phyloP scores from a whole-genome alignment of 1,140 invertebrate genomes.

The Drosophila setifemur region DNA sequence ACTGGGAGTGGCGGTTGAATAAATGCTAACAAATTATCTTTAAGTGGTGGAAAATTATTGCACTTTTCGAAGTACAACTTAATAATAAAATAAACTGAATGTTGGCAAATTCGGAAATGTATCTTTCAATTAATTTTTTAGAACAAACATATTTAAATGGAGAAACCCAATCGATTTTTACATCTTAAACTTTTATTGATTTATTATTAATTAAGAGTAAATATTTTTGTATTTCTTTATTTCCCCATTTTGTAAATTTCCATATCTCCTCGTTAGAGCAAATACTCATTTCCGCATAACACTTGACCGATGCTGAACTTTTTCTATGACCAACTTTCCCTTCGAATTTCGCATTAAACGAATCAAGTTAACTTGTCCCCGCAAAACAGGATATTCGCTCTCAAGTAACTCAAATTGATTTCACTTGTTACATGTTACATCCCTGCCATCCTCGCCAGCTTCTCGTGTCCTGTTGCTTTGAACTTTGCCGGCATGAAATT shows the following conservation, averaged over 20 bases:
- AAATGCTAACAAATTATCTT: constrained; percentile 34
- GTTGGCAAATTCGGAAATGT: no score
- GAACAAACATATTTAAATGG: no score
- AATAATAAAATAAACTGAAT: no score
- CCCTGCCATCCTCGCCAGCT: not conserved
- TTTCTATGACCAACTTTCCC: not conserved
- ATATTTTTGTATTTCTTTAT: no score
- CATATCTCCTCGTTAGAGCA: not conserved
- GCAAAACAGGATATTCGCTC: constrained; percentile 28
- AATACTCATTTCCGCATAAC: not conserved
- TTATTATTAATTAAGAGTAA: no score
- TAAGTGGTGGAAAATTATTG: constrained; percentile 15
- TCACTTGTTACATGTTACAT: constrained; percentile 17
- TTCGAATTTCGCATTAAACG: constrained; percentile 1
- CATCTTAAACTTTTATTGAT: no score
- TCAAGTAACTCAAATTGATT: constrained; percentile 49
- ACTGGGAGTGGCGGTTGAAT: constrained; percentile 14
- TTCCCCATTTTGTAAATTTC: no score
- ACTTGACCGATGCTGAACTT: no score
- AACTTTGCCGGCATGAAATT: constrained; percentile 47
- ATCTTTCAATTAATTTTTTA: no score
- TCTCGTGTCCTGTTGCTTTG: not conserved
- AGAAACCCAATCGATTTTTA: no score
- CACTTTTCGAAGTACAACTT: no score
- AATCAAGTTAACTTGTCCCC: constrained; percentile 14